A percentile compares a stretch with the other conserved stretches of the same genome.
phyloP scores from a whole-genome alignment of 35 echinoderm and acorn worm species.

The Holothuria glaberrima region DNA sequence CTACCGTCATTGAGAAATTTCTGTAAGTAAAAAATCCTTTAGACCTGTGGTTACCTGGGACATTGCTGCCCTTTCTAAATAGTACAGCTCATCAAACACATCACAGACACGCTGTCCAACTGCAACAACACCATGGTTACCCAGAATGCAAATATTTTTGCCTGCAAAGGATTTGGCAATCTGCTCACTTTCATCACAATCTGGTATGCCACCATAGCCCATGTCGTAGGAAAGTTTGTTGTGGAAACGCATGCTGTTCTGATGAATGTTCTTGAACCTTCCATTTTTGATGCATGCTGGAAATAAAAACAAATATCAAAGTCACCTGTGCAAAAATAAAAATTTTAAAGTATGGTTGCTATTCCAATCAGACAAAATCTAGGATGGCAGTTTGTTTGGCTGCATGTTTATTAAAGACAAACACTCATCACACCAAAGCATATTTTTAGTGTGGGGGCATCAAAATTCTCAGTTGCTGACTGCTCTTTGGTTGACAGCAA shows the following conservation, averaged over 20 bases:
- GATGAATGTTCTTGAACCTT: conserved; percentile 68
- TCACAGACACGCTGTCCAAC: conserved; percentile 63
- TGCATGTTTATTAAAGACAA: no score
- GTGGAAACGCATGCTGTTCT: conserved; percentile 71
- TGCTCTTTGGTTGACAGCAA: no score
- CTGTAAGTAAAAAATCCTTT: not conserved
- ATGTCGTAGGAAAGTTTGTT: conserved; percentile 80
- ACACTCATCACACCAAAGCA: no score
- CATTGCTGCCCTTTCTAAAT: conserved; percentile 76
- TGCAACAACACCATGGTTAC: conserved; percentile 83
- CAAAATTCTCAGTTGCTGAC: no score
- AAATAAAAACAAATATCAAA: conserved; percentile 8
- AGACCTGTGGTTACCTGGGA: conserved; percentile 66
- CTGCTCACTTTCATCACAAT: conserved; percentile 67
- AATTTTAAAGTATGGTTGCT: no score
- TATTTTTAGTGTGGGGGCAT: no score
- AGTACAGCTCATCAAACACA: conserved; percentile 85
- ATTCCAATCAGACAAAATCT: no score
- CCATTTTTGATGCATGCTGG: conserved; percentile 83
- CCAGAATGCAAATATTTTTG: conserved; percentile 84
- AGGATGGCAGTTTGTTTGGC: no score
- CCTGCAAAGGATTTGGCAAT: conserved; percentile 65
- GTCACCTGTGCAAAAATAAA: not conserved
- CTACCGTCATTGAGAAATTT: no score
- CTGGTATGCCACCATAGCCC: conserved; percentile 72